Evolutionary conservation across 2,113 vertebrate species (phyloP), one percentile per base, ranked within the genome.

Genomic region (Coryphaenoides rupestris): DNA sequence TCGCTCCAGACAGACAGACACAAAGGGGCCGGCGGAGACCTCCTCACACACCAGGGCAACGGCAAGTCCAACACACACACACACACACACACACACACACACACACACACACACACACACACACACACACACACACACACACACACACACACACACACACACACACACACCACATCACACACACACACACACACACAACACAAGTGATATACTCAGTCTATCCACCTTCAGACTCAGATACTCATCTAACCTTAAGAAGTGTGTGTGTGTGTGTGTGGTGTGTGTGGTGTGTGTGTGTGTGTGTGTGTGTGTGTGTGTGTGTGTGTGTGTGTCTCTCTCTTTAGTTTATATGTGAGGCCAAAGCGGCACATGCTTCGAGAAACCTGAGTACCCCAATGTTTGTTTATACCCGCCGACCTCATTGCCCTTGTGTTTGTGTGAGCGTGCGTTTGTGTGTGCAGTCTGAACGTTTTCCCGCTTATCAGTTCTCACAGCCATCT

Each of bases 181-280:
- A 70, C 63, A 75, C 58, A 60, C 24, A 57, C 19, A 52, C 56
- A 73, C n/a, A 73, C 63, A 28, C 19, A 84, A n/a, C n/a, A n/a
- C n/a, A n/a, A n/a, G n/a, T n/a, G n/a, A n/a, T n/a, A n/a, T n/a
- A n/a, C n/a, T n/a, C n/a, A n/a, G n/a, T n/a, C n/a, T n/a, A n/a
- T n/a, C n/a, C n/a, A n/a, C n/a, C n/a, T n/a, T 66, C 73, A 87
- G 85, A 87, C 87, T 85, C 79, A 78, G n/a, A n/a, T n/a, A 87
- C 83, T 86, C 58, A 76, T 73, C 77, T 74, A 63, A 66, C 21
- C 68, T 23, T 66, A 65, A 58, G 69, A n/a, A 12, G 73, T 68
- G 58, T 55, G 58, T 65, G 17, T 60, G 19, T 26, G 4, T 17
- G 14, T 23, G 19, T 50, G 19, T 26, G 33, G 12, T 55, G 28